A percentile compares a stretch with the other conserved stretches of the same genome.
Conservation (phyloP, 2,113 vertebrate genomes). For the Origma solitaria region DNA sequence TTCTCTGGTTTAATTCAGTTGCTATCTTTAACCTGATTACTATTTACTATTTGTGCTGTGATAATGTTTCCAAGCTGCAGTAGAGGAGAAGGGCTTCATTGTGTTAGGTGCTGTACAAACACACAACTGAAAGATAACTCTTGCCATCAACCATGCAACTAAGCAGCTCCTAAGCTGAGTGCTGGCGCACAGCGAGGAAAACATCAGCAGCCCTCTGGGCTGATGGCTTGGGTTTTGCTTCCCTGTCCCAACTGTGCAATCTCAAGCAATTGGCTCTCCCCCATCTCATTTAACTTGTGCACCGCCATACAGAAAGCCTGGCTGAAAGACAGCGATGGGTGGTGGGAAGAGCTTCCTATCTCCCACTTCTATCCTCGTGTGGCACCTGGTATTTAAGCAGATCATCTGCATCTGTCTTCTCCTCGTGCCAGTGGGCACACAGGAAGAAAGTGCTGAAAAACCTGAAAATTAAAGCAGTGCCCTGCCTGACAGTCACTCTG, state of each 20-base stretch:
- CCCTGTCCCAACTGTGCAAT: neutral
- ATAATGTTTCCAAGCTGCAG: conserved; percentile 34
- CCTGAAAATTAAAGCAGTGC: neutral
- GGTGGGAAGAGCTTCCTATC: neutral
- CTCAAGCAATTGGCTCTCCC: neutral
- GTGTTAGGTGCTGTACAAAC: conserved; percentile 18
- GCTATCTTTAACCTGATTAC: conserved; percentile 50
- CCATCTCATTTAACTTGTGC: neutral
- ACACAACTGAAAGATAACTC: conserved; percentile 10
- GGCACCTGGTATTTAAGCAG: neutral
- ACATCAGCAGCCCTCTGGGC: neutral
- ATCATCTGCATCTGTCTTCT: neutral
- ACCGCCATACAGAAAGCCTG: neutral
- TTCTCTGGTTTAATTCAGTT: conserved; percentile 46
- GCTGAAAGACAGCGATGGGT: neutral
- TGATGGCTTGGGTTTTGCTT: neutral
- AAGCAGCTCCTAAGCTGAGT: neutral
- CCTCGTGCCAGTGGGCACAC: fast-evolving
- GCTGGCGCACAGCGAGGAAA: neutral
- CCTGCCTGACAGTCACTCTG: neutral
- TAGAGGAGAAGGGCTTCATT: conserved; percentile 12
- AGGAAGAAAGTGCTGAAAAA: neutral
- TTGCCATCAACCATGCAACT: neutral
- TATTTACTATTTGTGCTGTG: conserved; percentile 47
- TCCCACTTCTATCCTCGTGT: neutral